Conservation (phyloP, 2,888 invertebrate species). For the Drosophila vallismaia region DNA sequence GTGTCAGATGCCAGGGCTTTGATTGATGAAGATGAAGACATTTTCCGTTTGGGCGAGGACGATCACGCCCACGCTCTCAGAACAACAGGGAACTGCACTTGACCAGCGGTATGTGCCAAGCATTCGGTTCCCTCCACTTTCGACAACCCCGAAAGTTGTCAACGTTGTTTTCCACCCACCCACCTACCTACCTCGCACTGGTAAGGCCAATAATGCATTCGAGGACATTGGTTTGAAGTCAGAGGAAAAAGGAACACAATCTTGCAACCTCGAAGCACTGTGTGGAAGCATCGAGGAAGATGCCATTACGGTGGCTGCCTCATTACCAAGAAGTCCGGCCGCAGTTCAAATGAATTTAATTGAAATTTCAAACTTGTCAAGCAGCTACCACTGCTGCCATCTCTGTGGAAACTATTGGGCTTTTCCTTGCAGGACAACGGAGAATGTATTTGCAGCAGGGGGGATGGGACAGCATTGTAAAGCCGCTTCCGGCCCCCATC, state of each 20-base stretch:
- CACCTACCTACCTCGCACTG: constrained; percentile 4
- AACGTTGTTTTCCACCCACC: constrained; percentile 8
- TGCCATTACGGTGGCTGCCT: constrained; percentile 51
- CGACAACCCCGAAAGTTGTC: constrained; percentile 25
- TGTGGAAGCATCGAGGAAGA: constrained; percentile 42
- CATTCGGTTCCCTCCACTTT: background rate
- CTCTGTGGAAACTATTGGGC: background rate
- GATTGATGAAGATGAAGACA: constrained; percentile 80
- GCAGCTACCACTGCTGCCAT: constrained; percentile 37
- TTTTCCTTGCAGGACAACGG: constrained; percentile 46
- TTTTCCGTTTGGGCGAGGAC: constrained; percentile 65
- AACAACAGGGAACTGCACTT: constrained; percentile 43
- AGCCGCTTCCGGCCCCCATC: constrained; percentile 30
- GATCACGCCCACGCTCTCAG: constrained; percentile 42
- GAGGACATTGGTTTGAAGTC: constrained; percentile 11
- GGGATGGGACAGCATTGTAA: constrained; percentile 28
- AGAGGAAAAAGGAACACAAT: background rate
- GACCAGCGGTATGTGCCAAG: constrained; percentile 41
- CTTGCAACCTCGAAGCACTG: background rate
- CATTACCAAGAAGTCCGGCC: constrained; percentile 67
- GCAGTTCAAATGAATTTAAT: constrained; percentile 80
- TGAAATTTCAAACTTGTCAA: constrained; percentile 80
- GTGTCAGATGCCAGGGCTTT: constrained; percentile 64
- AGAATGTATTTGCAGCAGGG: constrained; percentile 53
- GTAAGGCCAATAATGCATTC: background rate